phyloP scores from a whole-genome alignment of 2,797 vertebrate species.

The Pachyuromys duprasi region DNA sequence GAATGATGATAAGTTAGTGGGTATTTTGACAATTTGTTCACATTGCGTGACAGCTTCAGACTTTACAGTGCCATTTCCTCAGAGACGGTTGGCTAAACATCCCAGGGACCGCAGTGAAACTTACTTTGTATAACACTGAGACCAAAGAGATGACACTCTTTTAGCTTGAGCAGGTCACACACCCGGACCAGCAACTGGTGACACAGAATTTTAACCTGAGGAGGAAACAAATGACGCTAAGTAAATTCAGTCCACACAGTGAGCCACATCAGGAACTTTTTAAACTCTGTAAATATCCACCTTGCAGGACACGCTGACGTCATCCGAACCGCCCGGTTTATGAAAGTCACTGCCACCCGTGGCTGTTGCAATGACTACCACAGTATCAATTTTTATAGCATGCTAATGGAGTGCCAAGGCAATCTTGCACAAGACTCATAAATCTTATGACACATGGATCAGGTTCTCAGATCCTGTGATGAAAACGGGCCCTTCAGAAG shows the following conservation, averaged over 20 bases:
- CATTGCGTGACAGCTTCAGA: background rate
- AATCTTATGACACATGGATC: background rate
- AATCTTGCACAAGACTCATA: slow-evolving; percentile 42
- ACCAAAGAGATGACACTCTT: slow-evolving; percentile 98
- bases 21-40: slow-evolving; percentile 14
- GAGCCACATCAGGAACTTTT: background rate
- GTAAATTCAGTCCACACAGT: background rate
- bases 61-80: slow-evolving; percentile 31
- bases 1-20: background rate
- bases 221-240: slow-evolving; percentile 34
- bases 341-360: background rate
- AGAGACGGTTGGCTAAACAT: background rate
- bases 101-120: slow-evolving; percentile 52
- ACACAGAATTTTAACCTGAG: slow-evolving; percentile 96
- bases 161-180: slow-evolving; percentile 97
- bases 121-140: slow-evolving; percentile 99
- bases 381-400: slow-evolving; percentile 27
- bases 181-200: slow-evolving; percentile 97
- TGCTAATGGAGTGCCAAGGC: background rate
- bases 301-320: background rate
- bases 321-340: background rate
- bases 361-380: slow-evolving; percentile 15
- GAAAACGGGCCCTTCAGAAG: background rate
- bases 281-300: background rate
- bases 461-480: background rate